Percentiles rank a stretch among this genome's conserved stretches.
phyloP scores from a whole-genome alignment of 1,140 invertebrate genomes.

The Brachionus rubens region DNA sequence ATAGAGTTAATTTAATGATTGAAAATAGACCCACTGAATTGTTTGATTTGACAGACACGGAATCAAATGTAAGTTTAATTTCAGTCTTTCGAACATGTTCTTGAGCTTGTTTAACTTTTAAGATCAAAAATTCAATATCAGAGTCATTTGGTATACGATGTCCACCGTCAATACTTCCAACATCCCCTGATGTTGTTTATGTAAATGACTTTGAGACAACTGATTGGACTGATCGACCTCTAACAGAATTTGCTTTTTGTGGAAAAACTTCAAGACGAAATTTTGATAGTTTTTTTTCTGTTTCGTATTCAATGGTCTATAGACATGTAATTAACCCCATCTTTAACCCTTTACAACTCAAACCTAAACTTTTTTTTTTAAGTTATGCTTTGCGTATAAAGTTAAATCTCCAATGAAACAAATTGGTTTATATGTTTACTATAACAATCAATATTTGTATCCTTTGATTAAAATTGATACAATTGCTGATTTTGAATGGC shows the following conservation, averaged over 20 bases:
- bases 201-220: constrained; percentile 22
- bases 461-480: neutral
- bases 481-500: constrained; percentile 14
- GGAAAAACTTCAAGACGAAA: constrained; percentile 17
- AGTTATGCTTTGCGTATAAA: constrained; percentile 44
- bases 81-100: neutral
- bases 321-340: constrained; percentile 25
- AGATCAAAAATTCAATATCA: neutral
- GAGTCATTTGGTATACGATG: constrained; percentile 34
- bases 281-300: neutral
- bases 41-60: neutral
- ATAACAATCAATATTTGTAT: neutral
- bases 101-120: neutral
- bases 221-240: neutral
- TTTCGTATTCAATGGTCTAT: neutral
- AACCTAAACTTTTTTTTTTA: no score
- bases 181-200: neutral
- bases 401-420: neutral
- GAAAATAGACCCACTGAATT: neutral
- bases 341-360: no score
- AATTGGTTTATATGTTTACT: neutral
- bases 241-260: constrained; percentile 23
- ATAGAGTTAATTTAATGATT: neutral
- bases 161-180: neutral
- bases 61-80: neutral